Evolutionary conservation across 2,888 invertebrate genomes (phyloP).

Genomic region (Lycocerus yunnanus): DNA sequence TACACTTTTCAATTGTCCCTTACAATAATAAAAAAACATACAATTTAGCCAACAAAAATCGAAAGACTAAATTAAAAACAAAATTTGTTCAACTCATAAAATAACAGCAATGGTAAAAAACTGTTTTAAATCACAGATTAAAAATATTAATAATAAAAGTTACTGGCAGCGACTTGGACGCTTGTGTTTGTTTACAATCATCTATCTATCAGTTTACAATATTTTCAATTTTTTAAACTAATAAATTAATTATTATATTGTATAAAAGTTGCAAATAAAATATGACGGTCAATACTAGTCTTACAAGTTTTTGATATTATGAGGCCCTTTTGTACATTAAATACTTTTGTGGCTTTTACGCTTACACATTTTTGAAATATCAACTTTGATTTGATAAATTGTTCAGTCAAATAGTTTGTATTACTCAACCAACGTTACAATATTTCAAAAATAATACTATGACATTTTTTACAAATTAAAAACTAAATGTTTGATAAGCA

Average conservation of each 20-base stretch:
- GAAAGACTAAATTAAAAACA: constrained; percentile 26
- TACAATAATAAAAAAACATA: constrained; percentile 21
- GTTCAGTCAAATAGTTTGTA: constrained; percentile 30
- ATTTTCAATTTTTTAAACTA: constrained; percentile 17
- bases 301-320: constrained; percentile 21
- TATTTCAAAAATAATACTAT: constrained; percentile 5
- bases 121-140: constrained; percentile 44
- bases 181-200: constrained; percentile 31
- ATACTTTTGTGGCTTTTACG: constrained; percentile 11
- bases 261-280: constrained; percentile 20
- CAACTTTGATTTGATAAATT: constrained; percentile 25
- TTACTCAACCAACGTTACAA: constrained; percentile 35
- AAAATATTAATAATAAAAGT: constrained; percentile 30
- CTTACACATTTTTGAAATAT: constrained; percentile 19
- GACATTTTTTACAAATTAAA: neutral
- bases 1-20: constrained; percentile 33
- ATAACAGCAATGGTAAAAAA: constrained; percentile 42
- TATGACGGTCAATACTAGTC: constrained; percentile 9
- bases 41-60: constrained; percentile 20
- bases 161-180: constrained; percentile 35
- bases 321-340: constrained; percentile 19
- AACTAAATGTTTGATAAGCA: neutral
- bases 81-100: constrained; percentile 32
- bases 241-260: constrained; percentile 15
- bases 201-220: constrained; percentile 17